Percentiles rank a stretch among this genome's conserved stretches.
phyloP scores from a whole-genome alignment of 2,888 invertebrate species.

The Keiferia lycopersicella region DNA sequence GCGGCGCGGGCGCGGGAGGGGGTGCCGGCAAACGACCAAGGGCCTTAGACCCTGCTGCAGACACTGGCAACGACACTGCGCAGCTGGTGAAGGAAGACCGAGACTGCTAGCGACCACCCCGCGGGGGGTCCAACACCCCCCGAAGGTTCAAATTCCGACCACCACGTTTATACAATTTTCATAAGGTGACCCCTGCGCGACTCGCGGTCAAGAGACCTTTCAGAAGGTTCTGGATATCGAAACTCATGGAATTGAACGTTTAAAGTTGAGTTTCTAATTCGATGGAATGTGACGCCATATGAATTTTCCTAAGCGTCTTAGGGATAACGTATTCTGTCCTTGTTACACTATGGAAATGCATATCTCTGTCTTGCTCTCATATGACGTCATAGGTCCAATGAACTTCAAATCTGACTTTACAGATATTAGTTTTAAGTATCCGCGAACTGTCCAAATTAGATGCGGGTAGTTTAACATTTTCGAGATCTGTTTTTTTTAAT shows the following conservation, averaged over 20 bases:
- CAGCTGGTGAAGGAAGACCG: conserved; percentile 94
- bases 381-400: too few relatives aligned
- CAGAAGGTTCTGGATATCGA: conserved; percentile 8
- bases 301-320: too few relatives aligned
- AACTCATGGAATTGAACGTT: conserved; percentile 8
- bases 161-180: background rate
- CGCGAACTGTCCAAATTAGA: conserved; percentile 3
- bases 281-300: too few relatives aligned
- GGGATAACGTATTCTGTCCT: too few relatives aligned
- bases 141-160: conserved; percentile 31
- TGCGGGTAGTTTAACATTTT: conserved; percentile 9
- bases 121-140: conserved; percentile 26
- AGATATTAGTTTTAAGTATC: background rate
- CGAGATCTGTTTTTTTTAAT: background rate
- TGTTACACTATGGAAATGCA: too few relatives aligned
- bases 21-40: conserved; percentile 84
- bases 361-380: too few relatives aligned
- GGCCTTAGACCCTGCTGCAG: conserved; percentile 91
- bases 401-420: too few relatives aligned
- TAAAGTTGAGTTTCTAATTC: background rate
- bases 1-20: conserved; percentile 62
- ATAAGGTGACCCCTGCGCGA: background rate
- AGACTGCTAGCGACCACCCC: conserved; percentile 58
- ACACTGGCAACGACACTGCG: conserved; percentile 95
- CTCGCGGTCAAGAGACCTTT: background rate